A percentile compares a stretch with the other conserved stretches of the same genome.
Conservation (phyloP, 2,888 invertebrate genomes). For the Drosophila anceps region DNA sequence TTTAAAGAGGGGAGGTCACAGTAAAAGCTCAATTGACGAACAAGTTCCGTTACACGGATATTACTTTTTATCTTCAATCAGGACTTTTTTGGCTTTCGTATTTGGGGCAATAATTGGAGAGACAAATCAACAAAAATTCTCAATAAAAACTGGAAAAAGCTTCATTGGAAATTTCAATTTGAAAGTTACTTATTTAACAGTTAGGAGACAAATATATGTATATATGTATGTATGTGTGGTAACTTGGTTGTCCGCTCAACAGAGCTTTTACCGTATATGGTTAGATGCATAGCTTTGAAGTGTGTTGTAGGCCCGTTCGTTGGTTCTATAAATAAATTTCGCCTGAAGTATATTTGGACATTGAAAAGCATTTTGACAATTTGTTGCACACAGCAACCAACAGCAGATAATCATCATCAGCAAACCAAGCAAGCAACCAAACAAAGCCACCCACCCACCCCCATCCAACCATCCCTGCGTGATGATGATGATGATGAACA, state of each 20-base stretch:
- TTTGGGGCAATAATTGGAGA: not conserved
- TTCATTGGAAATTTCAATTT: not conserved
- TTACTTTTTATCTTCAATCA: constrained; percentile 4
- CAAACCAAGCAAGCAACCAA: not conserved
- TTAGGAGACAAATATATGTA: not conserved
- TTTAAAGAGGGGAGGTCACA: not conserved
- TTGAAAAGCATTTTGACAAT: constrained; percentile 35
- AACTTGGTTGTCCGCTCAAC: not conserved
- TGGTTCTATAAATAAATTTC: constrained; percentile 37
- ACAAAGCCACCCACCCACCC: not conserved
- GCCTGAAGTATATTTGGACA: constrained; percentile 39
- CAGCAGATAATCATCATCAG: constrained; percentile 10
- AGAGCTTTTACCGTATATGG: constrained; percentile 10
- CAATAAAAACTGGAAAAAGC: not conserved
- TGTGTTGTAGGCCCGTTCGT: constrained; percentile 1
- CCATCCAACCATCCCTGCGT: not conserved
- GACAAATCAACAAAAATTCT: constrained; percentile 1
- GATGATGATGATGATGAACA: constrained; percentile 24
- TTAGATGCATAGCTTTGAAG: constrained; percentile 8
- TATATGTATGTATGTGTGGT: not conserved
- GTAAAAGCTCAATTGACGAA: not conserved
- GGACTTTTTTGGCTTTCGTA: not conserved
- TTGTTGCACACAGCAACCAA: constrained; percentile 40
- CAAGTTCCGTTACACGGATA: constrained; percentile 4
- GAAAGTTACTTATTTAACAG: not conserved